Conservation (phyloP, 2,888 invertebrate species). For the Agriopis leucophaearia region DNA sequence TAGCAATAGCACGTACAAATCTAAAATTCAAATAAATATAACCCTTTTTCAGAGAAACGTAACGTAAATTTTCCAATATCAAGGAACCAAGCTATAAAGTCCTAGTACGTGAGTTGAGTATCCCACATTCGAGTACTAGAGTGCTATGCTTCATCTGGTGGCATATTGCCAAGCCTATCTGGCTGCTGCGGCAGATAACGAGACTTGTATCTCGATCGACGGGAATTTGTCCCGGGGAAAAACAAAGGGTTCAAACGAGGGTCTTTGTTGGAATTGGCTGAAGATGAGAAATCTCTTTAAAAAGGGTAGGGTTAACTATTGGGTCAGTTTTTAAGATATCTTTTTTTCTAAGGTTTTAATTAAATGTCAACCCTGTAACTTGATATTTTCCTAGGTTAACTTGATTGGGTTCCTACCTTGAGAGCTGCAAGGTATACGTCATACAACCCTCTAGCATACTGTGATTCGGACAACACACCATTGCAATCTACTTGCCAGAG, state of each 20-base stretch:
- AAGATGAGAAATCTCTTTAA: not conserved
- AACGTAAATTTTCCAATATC: not conserved
- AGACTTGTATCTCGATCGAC: slow-evolving; percentile 14
- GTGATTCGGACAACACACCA: too few species aligned
- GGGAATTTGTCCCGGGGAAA: slow-evolving; percentile 7
- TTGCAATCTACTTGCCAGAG: too few species aligned
- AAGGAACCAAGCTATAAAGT: not conserved
- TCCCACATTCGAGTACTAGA: slow-evolving; percentile 28
- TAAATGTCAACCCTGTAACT: too few species aligned
- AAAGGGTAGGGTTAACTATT: not conserved
- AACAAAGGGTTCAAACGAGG: slow-evolving; percentile 11
- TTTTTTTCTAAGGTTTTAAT: too few species aligned
- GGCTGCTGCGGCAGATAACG: slow-evolving; percentile 9
- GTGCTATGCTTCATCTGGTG: slow-evolving; percentile 28
- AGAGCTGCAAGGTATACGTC: too few species aligned
- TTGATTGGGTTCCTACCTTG: too few species aligned
- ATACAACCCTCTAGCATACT: too few species aligned
- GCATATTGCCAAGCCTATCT: slow-evolving; percentile 30
- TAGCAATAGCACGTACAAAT: too few species aligned
- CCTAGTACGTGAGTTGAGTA: not conserved
- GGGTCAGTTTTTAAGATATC: too few species aligned
- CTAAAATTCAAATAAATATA: too few species aligned
- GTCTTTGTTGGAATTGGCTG: slow-evolving; percentile 10
- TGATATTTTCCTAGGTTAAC: too few species aligned
- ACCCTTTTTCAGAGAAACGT: too few species aligned